Conservation (phyloP, 2,797 vertebrate species). For the Coracias cyanogaster region DNA sequence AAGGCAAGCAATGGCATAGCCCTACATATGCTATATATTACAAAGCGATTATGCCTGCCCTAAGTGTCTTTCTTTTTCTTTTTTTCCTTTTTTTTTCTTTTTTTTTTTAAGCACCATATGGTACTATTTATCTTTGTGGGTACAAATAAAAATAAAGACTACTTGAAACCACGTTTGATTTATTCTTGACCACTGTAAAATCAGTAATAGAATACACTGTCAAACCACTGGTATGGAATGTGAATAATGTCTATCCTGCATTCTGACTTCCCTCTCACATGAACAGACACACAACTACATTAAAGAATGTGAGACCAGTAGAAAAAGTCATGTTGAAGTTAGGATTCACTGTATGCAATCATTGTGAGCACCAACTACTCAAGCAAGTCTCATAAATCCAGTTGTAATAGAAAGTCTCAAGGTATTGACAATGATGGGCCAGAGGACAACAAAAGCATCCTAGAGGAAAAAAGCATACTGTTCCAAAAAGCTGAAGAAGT, state of each 20-base stretch:
- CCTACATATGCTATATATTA: conserved; percentile 57
- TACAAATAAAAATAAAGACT: conserved; percentile 69
- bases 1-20: background rate
- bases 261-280: background rate
- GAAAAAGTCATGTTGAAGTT: background rate
- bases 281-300: background rate
- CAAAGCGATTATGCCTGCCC: conserved; percentile 25
- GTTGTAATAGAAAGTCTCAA: background rate
- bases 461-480: background rate
- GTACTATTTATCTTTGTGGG: conserved; percentile 57
- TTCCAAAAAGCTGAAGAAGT: background rate
- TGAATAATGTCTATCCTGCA: conserved; percentile 12
- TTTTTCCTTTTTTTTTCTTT: background rate
- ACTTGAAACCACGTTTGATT: conserved; percentile 62
- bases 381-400: background rate
- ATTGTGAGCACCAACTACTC: background rate
- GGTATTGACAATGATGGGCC: background rate
- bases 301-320: background rate
- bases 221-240: conserved; percentile 68
- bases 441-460: background rate
- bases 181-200: conserved; percentile 70
- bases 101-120: conserved; percentile 31
- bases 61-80: background rate
- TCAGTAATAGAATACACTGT: conserved; percentile 65
- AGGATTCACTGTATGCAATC: background rate